Evolutionary conservation across 2,797 vertebrate genomes (phyloP).

Genomic region (Eospalax fontanierii): DNA sequence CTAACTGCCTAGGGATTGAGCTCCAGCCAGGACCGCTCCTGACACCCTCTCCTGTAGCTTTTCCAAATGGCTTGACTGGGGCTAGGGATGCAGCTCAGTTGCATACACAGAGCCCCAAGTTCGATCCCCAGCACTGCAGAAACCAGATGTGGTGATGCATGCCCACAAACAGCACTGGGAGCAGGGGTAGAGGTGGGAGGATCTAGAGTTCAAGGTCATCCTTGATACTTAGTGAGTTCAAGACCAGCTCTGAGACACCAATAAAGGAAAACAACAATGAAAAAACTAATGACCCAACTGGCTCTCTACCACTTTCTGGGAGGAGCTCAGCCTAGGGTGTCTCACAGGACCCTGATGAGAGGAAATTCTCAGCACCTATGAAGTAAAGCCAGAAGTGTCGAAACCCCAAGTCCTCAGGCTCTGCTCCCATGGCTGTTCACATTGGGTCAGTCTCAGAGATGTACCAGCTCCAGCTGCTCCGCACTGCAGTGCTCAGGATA

Average conservation of each 20-base stretch:
- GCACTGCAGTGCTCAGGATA: neutral
- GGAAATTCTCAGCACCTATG: neutral
- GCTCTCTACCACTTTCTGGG: neutral
- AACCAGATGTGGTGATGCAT: neutral
- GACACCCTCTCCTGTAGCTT: neutral
- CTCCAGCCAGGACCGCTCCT: neutral
- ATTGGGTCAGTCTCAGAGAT: neutral
- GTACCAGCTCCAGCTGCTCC: neutral
- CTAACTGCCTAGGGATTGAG: neutral
- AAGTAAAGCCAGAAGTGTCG: neutral
- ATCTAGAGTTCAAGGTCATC: neutral
- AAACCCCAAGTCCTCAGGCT: neutral
- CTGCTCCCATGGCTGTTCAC: neutral
- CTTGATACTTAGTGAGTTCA: neutral
- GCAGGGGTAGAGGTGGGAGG: neutral
- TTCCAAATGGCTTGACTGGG: neutral
- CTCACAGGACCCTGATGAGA: neutral
- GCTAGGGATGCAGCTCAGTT: neutral
- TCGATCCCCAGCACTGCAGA: neutral
- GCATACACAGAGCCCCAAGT: neutral
- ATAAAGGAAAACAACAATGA: neutral
- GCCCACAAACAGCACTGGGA: neutral
- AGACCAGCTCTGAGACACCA: neutral
- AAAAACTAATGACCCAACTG: neutral
- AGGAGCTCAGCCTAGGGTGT: neutral